Base-by-base conservation (phyloP, 2,797 vertebrate species). In the Glyptemys insculpta region DNA sequence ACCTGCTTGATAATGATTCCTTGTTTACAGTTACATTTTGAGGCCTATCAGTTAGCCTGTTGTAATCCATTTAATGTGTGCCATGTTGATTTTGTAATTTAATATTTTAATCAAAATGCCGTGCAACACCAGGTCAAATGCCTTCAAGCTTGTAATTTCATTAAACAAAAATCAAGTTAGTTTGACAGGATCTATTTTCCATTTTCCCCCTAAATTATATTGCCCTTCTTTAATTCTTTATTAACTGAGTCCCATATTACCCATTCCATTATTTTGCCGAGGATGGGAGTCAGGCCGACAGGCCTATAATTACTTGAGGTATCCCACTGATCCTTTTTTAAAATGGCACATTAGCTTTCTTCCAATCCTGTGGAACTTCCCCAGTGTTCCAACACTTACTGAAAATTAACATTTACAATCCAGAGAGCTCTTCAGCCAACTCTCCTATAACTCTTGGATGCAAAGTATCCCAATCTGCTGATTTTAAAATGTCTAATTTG, bases 111-210 rank as follows among this genome's bases (percentile, higher is more conserved):
- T 80, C 29, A 92, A 78, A 62, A 23, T 80, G 18, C 23, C 74
- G 80, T 74, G 65, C 76, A 91, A 62, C 37, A 93, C 23, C 16
- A 76, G 76, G 29, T 81, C 76, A 88, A 87, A 78, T 81, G 1
- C 57, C 90, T 85, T 85, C 79, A 54, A 88, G 85, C 83, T 78
- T 91, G 78, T 85, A 93, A 84, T 94, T 93, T 95, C 89, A 94
- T 53, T 50, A 72, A 78, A 80, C 91, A 95, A 79, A 54, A 50
- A 65, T 88, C 50, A 89, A n/a, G 87, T 88, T 78, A 74, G 34
- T 88, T 92, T 86, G 78, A 89, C 91, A 87, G 68, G 50, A 59
- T 91, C 91, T 83, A 14, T 93, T 96, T 94, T 87, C 90, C 56
- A 92, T 88, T 81, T 83, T 92, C 59, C 15, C 85, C 59, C 89